Evolutionary conservation across 2,888 invertebrate genomes (phyloP), one percentile per base, ranked within the genome.

Genomic region (Taenaris catops): DNA sequence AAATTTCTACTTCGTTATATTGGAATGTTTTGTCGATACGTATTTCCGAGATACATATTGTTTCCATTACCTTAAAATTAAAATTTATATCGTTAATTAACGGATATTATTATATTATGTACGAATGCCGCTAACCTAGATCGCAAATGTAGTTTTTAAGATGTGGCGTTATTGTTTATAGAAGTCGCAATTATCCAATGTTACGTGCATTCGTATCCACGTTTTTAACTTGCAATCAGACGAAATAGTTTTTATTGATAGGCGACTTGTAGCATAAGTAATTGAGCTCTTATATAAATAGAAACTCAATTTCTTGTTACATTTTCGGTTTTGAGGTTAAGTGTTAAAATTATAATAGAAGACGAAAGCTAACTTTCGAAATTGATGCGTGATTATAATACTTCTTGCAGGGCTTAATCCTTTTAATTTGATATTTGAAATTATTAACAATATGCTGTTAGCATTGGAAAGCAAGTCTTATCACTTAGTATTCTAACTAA

Each of bases 1-100:
- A 56, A 64, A 63, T 64, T 51, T 51, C 57, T 63, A 69, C 73
- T 72, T 70, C 66, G 53, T 62, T 74, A 43, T 70, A 72, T 67
- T 70, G 76, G 74, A 81, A 81, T 86, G 86, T 86, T 86, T 86
- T 80, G 80, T 86, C 86, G 81, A 86, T 84, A 86, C 76, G 75
- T 83, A 86, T 83, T 83, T 81, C 65, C 61, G 58, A 65, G 53
- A 67, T 73, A 72, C 34, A 24, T 45, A 38, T 40, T 40, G 34
- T 46, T 47, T 34, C 36, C 27, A 31, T n/a, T 28, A 25, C 10
- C 23, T 28, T 29, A 28, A 19, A 37, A 21, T 41, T 21, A 8
- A 25, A 21, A 34, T 34, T 31, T 24, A 31, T 38, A 17, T 19
- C 6, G 34, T 10, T 6, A 8, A 16, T 32, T 25, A 11, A 24